These are phyloP conservation scores for Tachina grossa DNA, from an alignment of 2,888 invertebrate genomes.

Conservation along the genomic window DNA sequence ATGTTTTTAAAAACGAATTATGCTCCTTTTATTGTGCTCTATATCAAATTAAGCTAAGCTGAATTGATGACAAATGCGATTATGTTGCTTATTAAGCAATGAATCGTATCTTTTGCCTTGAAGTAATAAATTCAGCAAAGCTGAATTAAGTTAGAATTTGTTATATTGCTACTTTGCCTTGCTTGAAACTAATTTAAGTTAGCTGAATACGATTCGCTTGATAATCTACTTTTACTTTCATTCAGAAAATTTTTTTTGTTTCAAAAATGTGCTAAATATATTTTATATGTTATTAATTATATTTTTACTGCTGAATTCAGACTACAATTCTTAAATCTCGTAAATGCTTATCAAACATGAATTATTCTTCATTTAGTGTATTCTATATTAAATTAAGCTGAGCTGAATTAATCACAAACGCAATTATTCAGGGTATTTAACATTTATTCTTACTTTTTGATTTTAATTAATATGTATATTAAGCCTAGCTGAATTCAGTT, in stretches of 20 bases:
- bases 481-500: no score
- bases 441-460: no score
- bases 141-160: no score
- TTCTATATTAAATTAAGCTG: not conserved
- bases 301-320: not conserved
- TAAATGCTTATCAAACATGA: not conserved
- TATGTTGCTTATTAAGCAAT: not conserved
- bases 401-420: not conserved
- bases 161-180: not conserved
- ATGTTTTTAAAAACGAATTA: no score
- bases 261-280: not conserved
- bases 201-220: no score
- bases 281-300: not conserved
- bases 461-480: no score
- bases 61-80: not conserved
- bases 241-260: not conserved
- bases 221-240: no score
- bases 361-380: not conserved
- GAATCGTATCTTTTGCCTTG: no score
- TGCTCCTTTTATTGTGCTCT: not conserved
- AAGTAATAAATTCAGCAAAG: no score
- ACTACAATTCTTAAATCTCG: not conserved
- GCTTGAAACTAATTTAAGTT: not conserved
- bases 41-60: not conserved
- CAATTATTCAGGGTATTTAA: not conserved